Evolutionary conservation across 2,888 invertebrate species (phyloP), one percentile per base, ranked within the genome.

Genomic region (Orthonychiurus folsomi): DNA sequence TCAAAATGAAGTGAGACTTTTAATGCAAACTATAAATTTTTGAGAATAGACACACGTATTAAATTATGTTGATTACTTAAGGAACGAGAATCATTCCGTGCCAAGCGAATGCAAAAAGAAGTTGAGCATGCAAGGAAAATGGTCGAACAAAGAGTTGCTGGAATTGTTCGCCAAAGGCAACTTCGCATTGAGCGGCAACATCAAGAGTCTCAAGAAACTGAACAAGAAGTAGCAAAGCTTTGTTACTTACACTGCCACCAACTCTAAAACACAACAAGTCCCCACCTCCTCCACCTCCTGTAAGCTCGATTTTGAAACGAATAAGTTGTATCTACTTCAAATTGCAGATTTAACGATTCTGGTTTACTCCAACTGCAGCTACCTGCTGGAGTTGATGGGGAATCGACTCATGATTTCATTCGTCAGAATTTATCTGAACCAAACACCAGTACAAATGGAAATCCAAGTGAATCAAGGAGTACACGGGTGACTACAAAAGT

Each of bases 241-340:
- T n/a, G n/a, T n/a, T n/a, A n/a, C n/a, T 68, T 54, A 47, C 26
- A 15, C n/a, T n/a, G n/a, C n/a, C n/a, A n/a, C n/a, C n/a, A n/a
- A 62, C 64, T 47, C 63, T 61, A 52, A 62, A 62, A 54, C 24
- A 27, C n/a, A 65, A 63, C 50, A 68, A 66, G 53, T 64, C 70
- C 54, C 69, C 71, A 48, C 81, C 83, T 48, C 84, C 84, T 23
- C 84, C 84, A 24, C 85, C 84, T 53, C 84, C 84, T 64, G 84
- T 84, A 77, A 80, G 80, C 59, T 21, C 26, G 37, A 60, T 63
- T 63, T 63, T 60, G 37, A 63, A 63, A 56, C 60, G 59, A 60
- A 23, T 5, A 25, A 58, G n/a, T 37, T 57, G 18, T 20, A 18
- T 23, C 23, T 57, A 28, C 26, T 25, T n/a, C 50, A 24, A 24